Evolutionary conservation across 2,888 invertebrate species (phyloP).

Genomic region (Xanthorhoe spadicearia): DNA sequence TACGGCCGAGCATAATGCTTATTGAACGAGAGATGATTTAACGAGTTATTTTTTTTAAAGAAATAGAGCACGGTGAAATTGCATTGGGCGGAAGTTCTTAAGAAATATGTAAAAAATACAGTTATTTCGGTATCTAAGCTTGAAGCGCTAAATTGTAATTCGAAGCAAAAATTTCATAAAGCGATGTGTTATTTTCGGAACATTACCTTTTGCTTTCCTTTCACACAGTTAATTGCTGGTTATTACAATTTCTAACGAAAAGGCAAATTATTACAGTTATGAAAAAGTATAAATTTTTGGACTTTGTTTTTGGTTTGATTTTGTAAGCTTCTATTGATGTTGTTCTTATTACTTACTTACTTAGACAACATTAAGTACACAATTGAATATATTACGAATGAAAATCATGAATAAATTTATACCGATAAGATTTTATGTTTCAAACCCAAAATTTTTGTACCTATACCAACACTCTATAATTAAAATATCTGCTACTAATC

Average conservation of each 20-base stretch:
- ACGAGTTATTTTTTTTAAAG: too few species aligned
- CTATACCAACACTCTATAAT: too few species aligned
- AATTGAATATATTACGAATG: too few species aligned
- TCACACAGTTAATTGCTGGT: background rate
- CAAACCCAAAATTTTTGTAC: too few species aligned
- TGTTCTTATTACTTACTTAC: too few species aligned
- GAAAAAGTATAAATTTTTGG: slow-evolving; percentile 3
- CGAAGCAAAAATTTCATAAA: slow-evolving; percentile 10
- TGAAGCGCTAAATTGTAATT: slow-evolving; percentile 7
- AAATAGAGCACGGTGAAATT: background rate
- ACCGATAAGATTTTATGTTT: too few species aligned
- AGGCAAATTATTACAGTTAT: slow-evolving; percentile 6
- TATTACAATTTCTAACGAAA: slow-evolving; percentile 15
- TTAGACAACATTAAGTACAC: too few species aligned
- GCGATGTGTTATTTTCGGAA: background rate
- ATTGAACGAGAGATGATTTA: too few species aligned
- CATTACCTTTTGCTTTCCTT: slow-evolving; percentile 5
- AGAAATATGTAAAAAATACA: too few species aligned
- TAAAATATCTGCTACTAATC: too few species aligned
- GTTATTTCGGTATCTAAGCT: background rate
- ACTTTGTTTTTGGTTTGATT: background rate
- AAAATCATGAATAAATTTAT: too few species aligned
- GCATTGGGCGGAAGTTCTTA: background rate
- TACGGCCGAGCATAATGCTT: too few species aligned
- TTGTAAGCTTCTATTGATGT: background rate